A percentile compares a stretch with the other conserved stretches of the same genome.
These are phyloP conservation scores for Calonectris borealis DNA, from an alignment of 2,113 vertebrate genomes.

Conservation along the genomic window DNA sequence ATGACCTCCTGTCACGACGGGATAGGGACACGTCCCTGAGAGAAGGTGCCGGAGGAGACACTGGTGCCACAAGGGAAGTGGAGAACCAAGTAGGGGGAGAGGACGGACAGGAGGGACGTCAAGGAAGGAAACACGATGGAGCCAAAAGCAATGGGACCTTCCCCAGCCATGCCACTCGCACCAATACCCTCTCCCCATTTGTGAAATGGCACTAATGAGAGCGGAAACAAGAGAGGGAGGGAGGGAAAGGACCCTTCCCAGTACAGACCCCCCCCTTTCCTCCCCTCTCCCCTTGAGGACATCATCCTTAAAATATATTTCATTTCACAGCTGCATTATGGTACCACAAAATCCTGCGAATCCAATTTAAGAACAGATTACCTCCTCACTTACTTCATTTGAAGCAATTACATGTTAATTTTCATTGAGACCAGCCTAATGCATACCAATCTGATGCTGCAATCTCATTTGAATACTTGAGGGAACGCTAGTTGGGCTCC, in stretches of 20 bases:
- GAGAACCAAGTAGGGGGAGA: background rate
- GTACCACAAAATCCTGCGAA: constrained; percentile 87
- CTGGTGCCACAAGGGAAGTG: accelerated
- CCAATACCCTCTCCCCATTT: background rate
- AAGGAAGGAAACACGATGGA: background rate
- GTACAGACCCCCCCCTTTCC: background rate
- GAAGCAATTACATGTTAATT: constrained; percentile 91
- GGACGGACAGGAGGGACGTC: background rate
- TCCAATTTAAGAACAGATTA: constrained; percentile 91
- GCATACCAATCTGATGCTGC: constrained; percentile 86
- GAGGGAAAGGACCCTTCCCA: background rate
- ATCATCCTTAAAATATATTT: constrained; percentile 84
- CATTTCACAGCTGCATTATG: constrained; percentile 87
- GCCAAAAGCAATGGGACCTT: background rate
- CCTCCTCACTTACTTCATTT: constrained; percentile 90
- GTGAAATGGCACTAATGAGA: background rate
- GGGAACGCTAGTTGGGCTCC: constrained; percentile 69
- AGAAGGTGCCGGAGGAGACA: background rate
- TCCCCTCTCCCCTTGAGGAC: constrained; percentile 77
- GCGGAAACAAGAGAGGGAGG: background rate
- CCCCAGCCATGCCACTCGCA: background rate
- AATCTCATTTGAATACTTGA: constrained; percentile 87
- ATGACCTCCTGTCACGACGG: accelerated
- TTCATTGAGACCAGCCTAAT: constrained; percentile 88
- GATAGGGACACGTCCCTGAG: too few relatives aligned